Conservation (phyloP, 2,797 vertebrate species). For the Rhinoraja longicauda region DNA sequence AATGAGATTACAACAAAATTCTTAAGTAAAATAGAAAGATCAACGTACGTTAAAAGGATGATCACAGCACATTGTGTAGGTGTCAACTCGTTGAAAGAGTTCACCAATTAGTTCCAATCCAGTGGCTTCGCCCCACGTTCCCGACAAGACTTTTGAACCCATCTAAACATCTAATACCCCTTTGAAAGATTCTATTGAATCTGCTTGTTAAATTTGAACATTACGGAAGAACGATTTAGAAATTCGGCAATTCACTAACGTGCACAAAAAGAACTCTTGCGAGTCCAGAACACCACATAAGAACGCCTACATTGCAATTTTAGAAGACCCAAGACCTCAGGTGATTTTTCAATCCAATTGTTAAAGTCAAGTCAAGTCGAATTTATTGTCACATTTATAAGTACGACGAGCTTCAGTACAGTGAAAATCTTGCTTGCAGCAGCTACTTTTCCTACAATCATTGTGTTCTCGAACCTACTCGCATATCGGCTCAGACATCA, state of each 20-base stretch:
- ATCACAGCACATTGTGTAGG: background rate
- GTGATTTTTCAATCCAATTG: no score
- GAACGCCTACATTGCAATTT: background rate
- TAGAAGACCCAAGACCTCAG: background rate
- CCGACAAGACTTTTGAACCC: background rate
- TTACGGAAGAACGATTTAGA: background rate
- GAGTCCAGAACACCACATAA: background rate
- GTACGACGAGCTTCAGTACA: no score
- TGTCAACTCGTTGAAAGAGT: background rate
- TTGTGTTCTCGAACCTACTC: no score
- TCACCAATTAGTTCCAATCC: background rate
- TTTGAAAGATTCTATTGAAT: background rate
- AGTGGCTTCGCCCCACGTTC: background rate
- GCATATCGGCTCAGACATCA: no score
- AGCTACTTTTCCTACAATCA: no score
- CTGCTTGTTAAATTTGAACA: background rate
- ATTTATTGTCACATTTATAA: no score
- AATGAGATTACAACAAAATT: background rate
- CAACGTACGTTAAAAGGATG: background rate
- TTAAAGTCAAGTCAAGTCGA: no score
- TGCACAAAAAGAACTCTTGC: background rate
- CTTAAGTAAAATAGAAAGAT: background rate
- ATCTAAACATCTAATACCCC: background rate
- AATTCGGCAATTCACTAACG: background rate
- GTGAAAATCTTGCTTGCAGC: no score